A percentile compares a stretch with the other conserved stretches of the same genome.
These are phyloP conservation scores for Heliconius hewitsoni DNA, from an alignment of 1,140 invertebrate genomes.

Conservation along the genomic window DNA sequence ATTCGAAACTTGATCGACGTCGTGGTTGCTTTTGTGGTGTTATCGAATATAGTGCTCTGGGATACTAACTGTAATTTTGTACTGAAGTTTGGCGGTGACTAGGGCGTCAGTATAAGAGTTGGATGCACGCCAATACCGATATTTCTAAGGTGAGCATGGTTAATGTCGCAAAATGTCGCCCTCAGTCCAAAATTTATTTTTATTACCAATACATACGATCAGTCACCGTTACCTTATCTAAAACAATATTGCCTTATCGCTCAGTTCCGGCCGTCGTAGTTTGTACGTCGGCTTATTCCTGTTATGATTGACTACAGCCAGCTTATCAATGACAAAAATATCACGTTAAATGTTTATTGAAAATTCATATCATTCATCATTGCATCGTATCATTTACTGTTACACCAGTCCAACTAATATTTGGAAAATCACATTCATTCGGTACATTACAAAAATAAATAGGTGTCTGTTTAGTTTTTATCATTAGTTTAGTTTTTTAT, in stretches of 20 bases:
- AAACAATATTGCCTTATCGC: slow-evolving; percentile 41
- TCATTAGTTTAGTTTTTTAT: no score
- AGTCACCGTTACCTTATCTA: slow-evolving; percentile 33
- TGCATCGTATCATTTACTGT: not conserved
- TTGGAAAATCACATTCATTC: not conserved
- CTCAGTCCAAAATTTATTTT: not conserved
- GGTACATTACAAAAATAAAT: no score
- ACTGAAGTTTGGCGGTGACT: slow-evolving; percentile 66
- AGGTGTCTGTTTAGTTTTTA: no score
- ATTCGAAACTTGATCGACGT: slow-evolving; percentile 50
- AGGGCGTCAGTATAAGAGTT: slow-evolving; percentile 64
- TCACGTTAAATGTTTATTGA: not conserved
- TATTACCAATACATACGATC: slow-evolving; percentile 8
- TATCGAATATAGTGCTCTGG: slow-evolving; percentile 57
- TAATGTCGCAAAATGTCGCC: slow-evolving; percentile 35
- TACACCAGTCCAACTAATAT: not conserved
- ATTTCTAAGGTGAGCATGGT: slow-evolving; percentile 69
- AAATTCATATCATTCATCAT: not conserved
- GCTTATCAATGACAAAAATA: slow-evolving; percentile 24
- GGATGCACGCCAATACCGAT: slow-evolving; percentile 76
- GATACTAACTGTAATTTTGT: slow-evolving; percentile 52
- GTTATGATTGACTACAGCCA: slow-evolving; percentile 45
- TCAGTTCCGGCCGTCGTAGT: slow-evolving; percentile 40
- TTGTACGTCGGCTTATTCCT: slow-evolving; percentile 52
- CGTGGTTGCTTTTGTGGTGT: slow-evolving; percentile 54